Base-by-base conservation (phyloP, 2,888 invertebrate genomes). In the Ormyrus nitidulus region DNA sequence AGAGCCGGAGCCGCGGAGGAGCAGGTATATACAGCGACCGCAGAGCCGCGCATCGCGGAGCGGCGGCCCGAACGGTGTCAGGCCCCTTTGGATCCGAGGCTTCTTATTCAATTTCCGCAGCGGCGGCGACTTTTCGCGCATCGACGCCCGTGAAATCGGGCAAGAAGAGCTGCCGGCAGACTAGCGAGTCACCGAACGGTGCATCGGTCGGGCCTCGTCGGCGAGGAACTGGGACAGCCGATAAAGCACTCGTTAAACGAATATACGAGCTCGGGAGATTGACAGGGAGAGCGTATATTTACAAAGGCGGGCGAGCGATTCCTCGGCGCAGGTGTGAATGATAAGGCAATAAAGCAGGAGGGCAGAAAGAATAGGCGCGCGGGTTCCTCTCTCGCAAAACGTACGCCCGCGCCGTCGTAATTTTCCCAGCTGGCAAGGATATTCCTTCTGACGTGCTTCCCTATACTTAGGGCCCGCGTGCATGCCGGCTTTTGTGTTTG, bases 271-370 rank as follows among this genome's bases (percentile, higher is more conserved):
- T 4, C 34, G 34, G 34, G 34, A 34, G 34, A 34, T 34, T 34
- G 34, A 34, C 34, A 34, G 34, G 34, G 34, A 2, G 34, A 34
- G 34, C 34, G 34, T 34, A 4, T 34, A 34, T 34, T 34, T 34
- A 34, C 34, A 34, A 34, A 34, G 3, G 34, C 2, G 34, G 34
- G 34, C 1, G 34, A 34, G 19, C 19, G 34, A 34, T 34, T 34
- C 34, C 34, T 54, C 46, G 13, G 48, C 53, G 61, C 68, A 68
- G 68, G 76, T 76, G 68, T 68, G 76, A 76, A 68, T 62, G 75
- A 76, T 68, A 61, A 68, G 76, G 68, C 69, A 69, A 76, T 62
- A 71, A 71, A 71, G 70, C 11, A 58, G 53, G 53, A 34, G 34
- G 51, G 56, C 53, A 48, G 19, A 51, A 72, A 61, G 51, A 62